Evolutionary conservation across 2,797 vertebrate species (phyloP).

Genomic region (Tapera naevia): DNA sequence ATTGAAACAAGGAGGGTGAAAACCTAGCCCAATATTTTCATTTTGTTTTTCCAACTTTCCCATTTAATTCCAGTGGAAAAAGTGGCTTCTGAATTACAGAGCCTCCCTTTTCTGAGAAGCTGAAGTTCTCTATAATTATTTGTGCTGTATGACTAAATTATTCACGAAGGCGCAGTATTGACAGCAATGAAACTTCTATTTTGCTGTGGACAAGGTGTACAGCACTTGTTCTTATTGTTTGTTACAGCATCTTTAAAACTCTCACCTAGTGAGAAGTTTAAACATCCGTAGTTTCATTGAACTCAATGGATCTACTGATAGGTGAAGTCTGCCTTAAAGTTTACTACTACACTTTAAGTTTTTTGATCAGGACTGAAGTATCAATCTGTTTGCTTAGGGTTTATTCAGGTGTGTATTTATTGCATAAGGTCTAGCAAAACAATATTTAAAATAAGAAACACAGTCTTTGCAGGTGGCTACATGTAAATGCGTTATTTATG

Average conservation of each 20-base stretch:
- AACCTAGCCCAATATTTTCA: conserved; percentile 32
- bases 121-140: conserved; percentile 32
- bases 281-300: neutral
- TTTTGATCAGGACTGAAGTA: neutral
- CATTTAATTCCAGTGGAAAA: conserved; percentile 54
- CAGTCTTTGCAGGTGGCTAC: neutral
- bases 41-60: conserved; percentile 41
- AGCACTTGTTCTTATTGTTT: neutral
- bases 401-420: neutral
- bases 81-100: conserved; percentile 51
- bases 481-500: neutral
- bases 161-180: conserved; percentile 8
- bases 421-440: neutral
- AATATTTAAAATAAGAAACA: conserved; percentile 4
- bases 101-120: neutral
- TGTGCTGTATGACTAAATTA: conserved; percentile 3
- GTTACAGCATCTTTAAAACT: neutral
- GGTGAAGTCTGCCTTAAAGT: neutral
- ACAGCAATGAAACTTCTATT: neutral
- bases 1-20: conserved; percentile 56
- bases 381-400: neutral
- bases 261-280: neutral
- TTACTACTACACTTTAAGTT: neutral
- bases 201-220: neutral
- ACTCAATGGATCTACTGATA: neutral